These are phyloP conservation scores for Thereva nobilitata DNA, from an alignment of 2,888 invertebrate species.

Conservation along the genomic window DNA sequence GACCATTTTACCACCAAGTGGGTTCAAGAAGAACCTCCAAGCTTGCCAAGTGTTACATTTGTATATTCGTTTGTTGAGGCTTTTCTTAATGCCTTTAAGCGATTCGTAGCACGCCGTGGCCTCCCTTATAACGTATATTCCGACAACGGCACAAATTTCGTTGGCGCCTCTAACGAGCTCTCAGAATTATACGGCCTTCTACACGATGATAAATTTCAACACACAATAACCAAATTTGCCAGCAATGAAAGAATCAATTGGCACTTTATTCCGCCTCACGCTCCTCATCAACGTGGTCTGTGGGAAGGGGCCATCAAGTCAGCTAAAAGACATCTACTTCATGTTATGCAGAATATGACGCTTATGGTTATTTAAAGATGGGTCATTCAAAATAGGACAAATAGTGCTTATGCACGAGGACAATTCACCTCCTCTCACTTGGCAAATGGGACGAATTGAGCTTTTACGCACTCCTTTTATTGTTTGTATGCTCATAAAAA, in stretches of 20 bases:
- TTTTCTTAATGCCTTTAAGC: background rate
- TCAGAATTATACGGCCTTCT: background rate
- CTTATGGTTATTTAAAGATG: no score
- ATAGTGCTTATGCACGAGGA: no score
- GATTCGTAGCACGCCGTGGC: background rate
- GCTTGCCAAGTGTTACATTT: background rate
- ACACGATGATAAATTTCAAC: background rate
- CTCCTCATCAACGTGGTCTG: constrained; percentile 49
- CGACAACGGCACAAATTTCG: constrained; percentile 1
- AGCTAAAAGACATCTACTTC: constrained; percentile 46
- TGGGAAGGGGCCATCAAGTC: constrained; percentile 49
- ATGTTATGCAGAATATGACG: constrained; percentile 43
- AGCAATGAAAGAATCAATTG: constrained; percentile 40
- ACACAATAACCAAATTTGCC: background rate
- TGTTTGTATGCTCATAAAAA: no score
- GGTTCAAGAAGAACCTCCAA: background rate
- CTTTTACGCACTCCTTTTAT: no score
- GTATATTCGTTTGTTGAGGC: constrained; percentile 5
- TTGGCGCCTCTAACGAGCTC: background rate
- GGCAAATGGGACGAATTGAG: no score
- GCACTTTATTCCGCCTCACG: constrained; percentile 48
- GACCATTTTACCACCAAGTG: background rate
- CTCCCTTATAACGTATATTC: background rate
- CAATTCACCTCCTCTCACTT: no score
- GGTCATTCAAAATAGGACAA: no score